These are phyloP conservation scores for Hydrozoanthus gracilis DNA, from an alignment of 92 coral and sea anemone species.

Conservation along the genomic window DNA sequence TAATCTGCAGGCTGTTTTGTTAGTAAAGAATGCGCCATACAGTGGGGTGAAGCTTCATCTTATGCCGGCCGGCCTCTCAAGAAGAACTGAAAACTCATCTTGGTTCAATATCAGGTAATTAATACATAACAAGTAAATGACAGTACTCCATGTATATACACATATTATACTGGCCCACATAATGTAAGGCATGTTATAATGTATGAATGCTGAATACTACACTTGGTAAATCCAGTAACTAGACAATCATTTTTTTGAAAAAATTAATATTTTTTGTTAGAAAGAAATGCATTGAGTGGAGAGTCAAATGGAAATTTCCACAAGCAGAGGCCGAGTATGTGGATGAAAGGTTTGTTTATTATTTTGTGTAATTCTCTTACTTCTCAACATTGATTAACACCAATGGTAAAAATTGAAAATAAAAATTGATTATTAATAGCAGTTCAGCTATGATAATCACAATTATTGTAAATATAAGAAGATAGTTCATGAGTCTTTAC, in stretches of 20 bases:
- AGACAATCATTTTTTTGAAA: not conserved
- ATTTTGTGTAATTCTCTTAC: not conserved
- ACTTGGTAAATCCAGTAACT: no score
- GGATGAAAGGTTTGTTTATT: constrained; percentile 69
- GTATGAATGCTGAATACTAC: no score
- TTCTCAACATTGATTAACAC: not conserved
- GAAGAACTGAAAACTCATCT: constrained; percentile 73
- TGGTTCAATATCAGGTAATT: constrained; percentile 65
- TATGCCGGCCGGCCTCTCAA: constrained; percentile 77
- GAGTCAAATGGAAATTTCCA: constrained; percentile 87
- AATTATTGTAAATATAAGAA: no score
- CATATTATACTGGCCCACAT: no score
- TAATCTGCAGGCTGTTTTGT: constrained; percentile 56
- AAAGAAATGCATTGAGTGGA: constrained; percentile 77
- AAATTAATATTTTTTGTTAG: constrained; percentile 46
- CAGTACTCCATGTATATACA: no score
- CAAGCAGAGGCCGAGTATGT: constrained; percentile 86
- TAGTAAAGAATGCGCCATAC: constrained; percentile 57
- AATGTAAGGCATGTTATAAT: no score
- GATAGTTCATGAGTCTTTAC: no score
- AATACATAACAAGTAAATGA: no score
- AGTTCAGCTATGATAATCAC: no score
- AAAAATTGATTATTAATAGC: no score
- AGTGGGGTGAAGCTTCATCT: constrained; percentile 73
- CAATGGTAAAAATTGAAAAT: no score